These are phyloP conservation scores for Corvus cornix DNA, from an alignment of 2,113 vertebrate species.

Conservation along the genomic window DNA sequence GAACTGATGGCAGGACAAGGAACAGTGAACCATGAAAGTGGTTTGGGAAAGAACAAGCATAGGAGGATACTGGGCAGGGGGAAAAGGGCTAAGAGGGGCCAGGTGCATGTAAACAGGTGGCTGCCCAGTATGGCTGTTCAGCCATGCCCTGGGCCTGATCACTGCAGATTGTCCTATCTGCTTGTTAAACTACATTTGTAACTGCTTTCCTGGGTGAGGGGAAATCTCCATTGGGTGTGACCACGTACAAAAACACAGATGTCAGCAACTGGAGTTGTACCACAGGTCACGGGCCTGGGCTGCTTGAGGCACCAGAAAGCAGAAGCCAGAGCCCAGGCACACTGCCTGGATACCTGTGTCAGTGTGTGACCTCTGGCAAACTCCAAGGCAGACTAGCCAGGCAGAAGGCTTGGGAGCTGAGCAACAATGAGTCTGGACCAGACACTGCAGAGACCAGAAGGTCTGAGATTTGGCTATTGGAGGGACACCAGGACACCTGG, in stretches of 20 bases:
- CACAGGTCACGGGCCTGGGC: accelerated
- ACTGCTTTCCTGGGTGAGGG: not conserved
- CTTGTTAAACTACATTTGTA: not conserved
- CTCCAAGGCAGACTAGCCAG: not conserved
- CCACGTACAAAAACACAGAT: accelerated
- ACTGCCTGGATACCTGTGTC: not conserved
- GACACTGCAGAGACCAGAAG: not conserved
- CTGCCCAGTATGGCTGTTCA: not conserved
- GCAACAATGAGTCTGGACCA: not conserved
- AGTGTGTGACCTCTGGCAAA: not conserved
- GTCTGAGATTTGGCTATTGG: not conserved
- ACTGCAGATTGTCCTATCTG: not conserved
- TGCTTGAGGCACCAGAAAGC: not conserved
- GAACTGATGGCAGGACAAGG: not conserved
- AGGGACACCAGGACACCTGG: not conserved
- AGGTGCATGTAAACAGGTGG: not conserved
- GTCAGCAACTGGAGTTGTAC: not conserved
- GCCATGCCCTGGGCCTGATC: not conserved
- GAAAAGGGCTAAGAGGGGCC: not conserved
- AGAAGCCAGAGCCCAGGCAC: not conserved
- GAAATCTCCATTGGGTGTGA: not conserved
- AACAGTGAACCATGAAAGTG: not conserved
- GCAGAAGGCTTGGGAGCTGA: not conserved
- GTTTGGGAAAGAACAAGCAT: not conserved
- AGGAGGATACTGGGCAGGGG: not conserved